A percentile compares a stretch with the other conserved stretches of the same genome.
These are phyloP conservation scores for Gnathonemus longibarbis DNA, from an alignment of 2,113 vertebrate species.

Conservation along the genomic window DNA sequence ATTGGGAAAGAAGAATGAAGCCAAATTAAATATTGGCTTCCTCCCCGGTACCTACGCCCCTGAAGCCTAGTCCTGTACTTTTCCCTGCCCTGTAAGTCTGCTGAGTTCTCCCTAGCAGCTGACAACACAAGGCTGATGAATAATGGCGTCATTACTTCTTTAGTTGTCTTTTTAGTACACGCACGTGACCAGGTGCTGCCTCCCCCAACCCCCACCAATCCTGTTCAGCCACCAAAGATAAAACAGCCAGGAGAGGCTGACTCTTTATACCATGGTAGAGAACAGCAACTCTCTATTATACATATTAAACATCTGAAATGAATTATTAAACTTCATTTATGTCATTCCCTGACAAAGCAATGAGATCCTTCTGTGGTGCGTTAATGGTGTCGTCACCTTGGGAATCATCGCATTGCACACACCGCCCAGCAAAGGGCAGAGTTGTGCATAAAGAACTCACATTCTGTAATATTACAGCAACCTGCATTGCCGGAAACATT, in stretches of 20 bases:
- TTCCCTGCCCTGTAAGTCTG: not conserved
- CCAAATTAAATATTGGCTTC: not conserved
- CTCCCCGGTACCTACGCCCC: not conserved
- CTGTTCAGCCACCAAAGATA: slow-evolving; percentile 18
- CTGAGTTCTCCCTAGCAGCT: not conserved
- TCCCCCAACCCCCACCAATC: slow-evolving; percentile 5
- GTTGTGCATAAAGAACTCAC: not conserved
- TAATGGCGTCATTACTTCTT: not conserved
- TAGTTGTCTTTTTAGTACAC: not conserved
- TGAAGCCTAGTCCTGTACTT: not conserved
- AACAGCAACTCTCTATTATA: slow-evolving; percentile 18
- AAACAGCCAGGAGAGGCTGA: slow-evolving; percentile 25
- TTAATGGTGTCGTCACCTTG: slow-evolving; percentile 21
- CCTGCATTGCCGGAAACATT: not conserved
- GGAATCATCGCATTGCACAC: slow-evolving; percentile 18
- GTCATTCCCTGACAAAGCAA: slow-evolving; percentile 18
- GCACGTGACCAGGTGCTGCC: not conserved
- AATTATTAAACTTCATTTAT: slow-evolving; percentile 39
- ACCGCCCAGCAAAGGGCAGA: slow-evolving; percentile 16
- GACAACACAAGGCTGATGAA: not conserved
- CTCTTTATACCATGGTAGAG: slow-evolving; percentile 1
- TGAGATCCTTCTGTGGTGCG: slow-evolving; percentile 13
- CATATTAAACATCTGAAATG: slow-evolving; percentile 33
- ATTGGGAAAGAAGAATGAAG: not conserved
- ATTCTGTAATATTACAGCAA: not conserved